Base-by-base conservation (phyloP, 2,797 vertebrate genomes). In the Crocidura indochinensis region DNA sequence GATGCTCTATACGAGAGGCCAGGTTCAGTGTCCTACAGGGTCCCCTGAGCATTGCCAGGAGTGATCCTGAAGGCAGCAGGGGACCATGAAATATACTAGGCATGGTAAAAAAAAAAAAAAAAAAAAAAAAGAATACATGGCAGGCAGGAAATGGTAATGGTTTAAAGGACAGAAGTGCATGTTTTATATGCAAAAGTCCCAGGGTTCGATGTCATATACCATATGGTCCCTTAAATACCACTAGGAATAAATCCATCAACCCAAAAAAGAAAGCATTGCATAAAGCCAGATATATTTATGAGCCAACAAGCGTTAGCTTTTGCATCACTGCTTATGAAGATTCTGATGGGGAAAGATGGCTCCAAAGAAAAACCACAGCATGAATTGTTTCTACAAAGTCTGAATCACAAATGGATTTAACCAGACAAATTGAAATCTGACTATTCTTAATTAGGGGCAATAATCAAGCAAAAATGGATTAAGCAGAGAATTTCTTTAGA, bases 401-500 rank as follows among this genome's bases (percentile, higher is more conserved):
- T 46, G 64, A 88, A 87, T 49, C 67, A 60, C 0, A 22, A 83
- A 15, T 15, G 4, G 65, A 27, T 64, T 91, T 10, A 80, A 53
- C 19, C 22, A 75, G 24, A 85, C 24, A 75, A 85, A 90, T 20
- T 31, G 60, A 88, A 85, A 15, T 49, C 17, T 29, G 65, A 88
- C 19, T 38, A 74, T 81, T 51, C 38, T 27, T 47, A 47, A 6
- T 4, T 44, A 90, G 1, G 22, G 27, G 10, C 3, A 83, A 83
- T 65, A 38, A 92, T 12, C 8, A 68, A 77, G 47, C 53, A 95
- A 88, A 94, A 71, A 65, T 4, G 46, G 46, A 31, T 7, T 19
- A 12, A 53, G 65, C 1, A 29, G 62, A 67, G 75, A 86, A 71
- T 65, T 8, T 22, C 44, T 31, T 72, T 44, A 49, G 56, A 92